These are phyloP conservation scores for Pollenia labialis DNA, from an alignment of 2,888 invertebrate species.

Conservation along the genomic window DNA sequence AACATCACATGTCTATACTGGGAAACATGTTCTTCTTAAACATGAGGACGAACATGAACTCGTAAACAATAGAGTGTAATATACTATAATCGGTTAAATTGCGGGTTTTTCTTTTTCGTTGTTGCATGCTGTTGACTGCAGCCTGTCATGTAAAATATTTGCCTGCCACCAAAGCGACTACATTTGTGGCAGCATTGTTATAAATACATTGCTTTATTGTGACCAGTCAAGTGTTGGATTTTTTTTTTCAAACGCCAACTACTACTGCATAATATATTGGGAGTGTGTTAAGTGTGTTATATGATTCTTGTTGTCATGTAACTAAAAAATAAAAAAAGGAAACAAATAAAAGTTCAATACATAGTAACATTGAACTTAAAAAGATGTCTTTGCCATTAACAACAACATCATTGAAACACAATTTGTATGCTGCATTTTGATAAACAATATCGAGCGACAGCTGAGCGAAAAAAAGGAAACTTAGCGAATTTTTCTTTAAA, in stretches of 20 bases:
- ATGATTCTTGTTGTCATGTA: background rate
- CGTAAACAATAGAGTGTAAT: constrained; percentile 62
- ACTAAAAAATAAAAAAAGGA: constrained; percentile 1
- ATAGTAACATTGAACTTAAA: constrained; percentile 60
- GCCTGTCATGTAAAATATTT: constrained; percentile 13
- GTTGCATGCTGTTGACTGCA: constrained; percentile 31
- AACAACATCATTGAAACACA: background rate
- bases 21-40: constrained; percentile 34
- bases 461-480: background rate
- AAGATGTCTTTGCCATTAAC: constrained; percentile 9
- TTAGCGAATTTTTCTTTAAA: background rate
- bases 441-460: background rate
- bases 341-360: constrained; percentile 56
- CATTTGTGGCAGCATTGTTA: constrained; percentile 23
- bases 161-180: background rate
- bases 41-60: constrained; percentile 60
- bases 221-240: constrained; percentile 57
- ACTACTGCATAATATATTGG: background rate
- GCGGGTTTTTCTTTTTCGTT: constrained; percentile 53
- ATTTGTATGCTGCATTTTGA: background rate
- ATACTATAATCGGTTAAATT: constrained; percentile 71
- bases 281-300: background rate
- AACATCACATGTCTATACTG: constrained; percentile 38
- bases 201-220: constrained; percentile 35
- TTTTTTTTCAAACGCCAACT: constrained; percentile 21